These are phyloP conservation scores for Aleadryas rufinucha DNA, from an alignment of 2,113 vertebrate species.

Conservation along the genomic window DNA sequence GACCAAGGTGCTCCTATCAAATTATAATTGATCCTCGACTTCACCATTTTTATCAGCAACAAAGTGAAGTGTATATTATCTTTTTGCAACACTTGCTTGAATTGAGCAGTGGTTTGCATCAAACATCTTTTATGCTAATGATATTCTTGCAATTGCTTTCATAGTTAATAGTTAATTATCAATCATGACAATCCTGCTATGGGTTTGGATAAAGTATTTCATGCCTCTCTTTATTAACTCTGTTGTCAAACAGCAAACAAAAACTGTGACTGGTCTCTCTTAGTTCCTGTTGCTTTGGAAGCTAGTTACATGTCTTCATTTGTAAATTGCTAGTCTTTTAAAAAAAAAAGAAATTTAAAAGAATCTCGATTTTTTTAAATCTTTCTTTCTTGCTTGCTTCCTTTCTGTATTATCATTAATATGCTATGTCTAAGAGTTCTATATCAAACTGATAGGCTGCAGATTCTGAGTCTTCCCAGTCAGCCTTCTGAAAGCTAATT, in stretches of 20 bases:
- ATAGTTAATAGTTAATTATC: neutral
- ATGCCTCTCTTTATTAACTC: constrained; percentile 19
- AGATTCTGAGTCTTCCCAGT: neutral
- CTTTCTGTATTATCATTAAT: neutral
- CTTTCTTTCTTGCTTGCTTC: neutral
- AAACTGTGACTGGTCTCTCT: constrained; percentile 16
- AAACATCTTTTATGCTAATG: neutral
- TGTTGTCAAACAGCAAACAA: constrained; percentile 43
- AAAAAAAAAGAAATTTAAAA: neutral
- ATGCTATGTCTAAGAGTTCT: neutral
- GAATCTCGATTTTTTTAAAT: neutral
- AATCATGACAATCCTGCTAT: neutral
- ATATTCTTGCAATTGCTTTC: neutral
- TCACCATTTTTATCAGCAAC: neutral
- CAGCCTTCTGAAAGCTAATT: constrained; percentile 16
- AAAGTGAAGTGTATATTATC: neutral
- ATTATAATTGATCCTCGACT: neutral
- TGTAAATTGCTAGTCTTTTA: neutral
- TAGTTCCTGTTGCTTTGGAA: constrained; percentile 69
- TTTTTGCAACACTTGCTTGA: neutral
- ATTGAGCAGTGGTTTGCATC: neutral
- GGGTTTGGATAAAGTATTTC: neutral
- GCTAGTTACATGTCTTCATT: constrained; percentile 11
- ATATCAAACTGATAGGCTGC: neutral
- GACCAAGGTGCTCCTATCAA: neutral